Evolutionary conservation across 64 coral and sea anemone genomes (phyloP), one percentile per base, ranked within the genome.

Genomic region (Dendronephthya gigantea): DNA sequence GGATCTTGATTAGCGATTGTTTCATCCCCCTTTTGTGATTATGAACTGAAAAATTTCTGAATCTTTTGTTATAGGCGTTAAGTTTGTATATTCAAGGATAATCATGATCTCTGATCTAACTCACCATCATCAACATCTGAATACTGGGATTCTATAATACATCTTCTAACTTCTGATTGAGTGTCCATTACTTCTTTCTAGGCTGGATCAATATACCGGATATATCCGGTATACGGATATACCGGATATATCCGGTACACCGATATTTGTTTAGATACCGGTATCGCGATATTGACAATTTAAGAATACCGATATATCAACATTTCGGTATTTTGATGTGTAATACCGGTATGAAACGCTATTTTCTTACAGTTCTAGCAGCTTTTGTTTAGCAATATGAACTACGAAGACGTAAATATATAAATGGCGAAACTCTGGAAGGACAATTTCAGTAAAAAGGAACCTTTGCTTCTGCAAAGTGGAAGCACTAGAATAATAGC

Each of bases 161-260:
- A 79, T 19, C 17, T 35, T 79, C 17, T 33, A 36, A 79, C 13
- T 79, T 79, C 72, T 36, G 72, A 29, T 79, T 33, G 72, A 39
- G 36, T 33, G 36, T 79, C 72, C 7, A 79, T 79, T 13, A 79
- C 17, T 79, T 79, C 72, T 74, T 74, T 74, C n/a, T n/a, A n/a
- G n/a, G n/a, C 68, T 74, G 22, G 11, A 27, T 25, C n/a, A 19
- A 11, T 74, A 74, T 2, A 19, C 32, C 12, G 2, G 32, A 16
- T 28, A 74, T 4, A 25, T 74, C 32, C 9, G 32, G n/a, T n/a
- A n/a, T n/a, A n/a, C n/a, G n/a, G n/a, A n/a, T n/a, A n/a, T n/a
- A n/a, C n/a, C n/a, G n/a, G n/a, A n/a, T n/a, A n/a, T n/a, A n/a
- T n/a, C n/a, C n/a, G n/a, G n/a, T n/a, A n/a, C n/a, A n/a, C n/a